A percentile compares a stretch with the other conserved stretches of the same genome.
These are phyloP conservation scores for Drosophila bocki DNA, from an alignment of 1,140 invertebrate genomes.

Conservation along the genomic window DNA sequence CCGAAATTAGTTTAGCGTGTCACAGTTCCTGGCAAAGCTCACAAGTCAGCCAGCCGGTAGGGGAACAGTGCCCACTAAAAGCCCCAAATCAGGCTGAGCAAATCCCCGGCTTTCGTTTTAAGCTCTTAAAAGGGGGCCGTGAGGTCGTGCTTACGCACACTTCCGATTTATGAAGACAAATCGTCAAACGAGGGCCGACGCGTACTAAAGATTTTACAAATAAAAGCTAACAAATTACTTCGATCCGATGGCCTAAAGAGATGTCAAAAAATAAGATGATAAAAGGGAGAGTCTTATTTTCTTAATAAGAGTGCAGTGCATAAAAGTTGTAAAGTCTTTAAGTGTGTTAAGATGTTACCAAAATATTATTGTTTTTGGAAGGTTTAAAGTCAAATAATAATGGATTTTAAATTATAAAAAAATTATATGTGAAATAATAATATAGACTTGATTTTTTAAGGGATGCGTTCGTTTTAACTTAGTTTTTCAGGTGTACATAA, in stretches of 20 bases:
- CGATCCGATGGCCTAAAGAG: background rate
- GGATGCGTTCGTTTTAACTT: background rate
- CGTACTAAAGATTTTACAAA: conserved; percentile 16
- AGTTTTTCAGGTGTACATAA: background rate
- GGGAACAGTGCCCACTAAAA: conserved; percentile 34
- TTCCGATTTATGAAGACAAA: conserved; percentile 61
- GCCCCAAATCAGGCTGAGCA: conserved; percentile 34
- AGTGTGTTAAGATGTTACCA: background rate
- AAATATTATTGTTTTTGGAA: background rate
- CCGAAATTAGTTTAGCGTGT: conserved; percentile 77
- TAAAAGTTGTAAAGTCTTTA: background rate
- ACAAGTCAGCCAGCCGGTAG: conserved; percentile 18
- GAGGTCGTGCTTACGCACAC: conserved; percentile 19
- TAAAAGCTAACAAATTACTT: conserved; percentile 31
- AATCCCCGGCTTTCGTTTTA: conserved; percentile 46
- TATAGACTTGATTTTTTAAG: too few relatives aligned
- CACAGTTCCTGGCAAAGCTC: conserved; percentile 58
- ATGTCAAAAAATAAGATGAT: conserved; percentile 8
- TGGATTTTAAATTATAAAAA: background rate
- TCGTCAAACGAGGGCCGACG: conserved; percentile 21
- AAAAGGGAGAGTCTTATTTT: background rate
- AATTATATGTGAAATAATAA: background rate
- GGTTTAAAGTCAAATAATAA: too few relatives aligned
- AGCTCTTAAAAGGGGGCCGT: conserved; percentile 45
- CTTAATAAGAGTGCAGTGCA: background rate